Conservation (phyloP, 2,113 vertebrate species). For the Xyrauchen texanus region DNA sequence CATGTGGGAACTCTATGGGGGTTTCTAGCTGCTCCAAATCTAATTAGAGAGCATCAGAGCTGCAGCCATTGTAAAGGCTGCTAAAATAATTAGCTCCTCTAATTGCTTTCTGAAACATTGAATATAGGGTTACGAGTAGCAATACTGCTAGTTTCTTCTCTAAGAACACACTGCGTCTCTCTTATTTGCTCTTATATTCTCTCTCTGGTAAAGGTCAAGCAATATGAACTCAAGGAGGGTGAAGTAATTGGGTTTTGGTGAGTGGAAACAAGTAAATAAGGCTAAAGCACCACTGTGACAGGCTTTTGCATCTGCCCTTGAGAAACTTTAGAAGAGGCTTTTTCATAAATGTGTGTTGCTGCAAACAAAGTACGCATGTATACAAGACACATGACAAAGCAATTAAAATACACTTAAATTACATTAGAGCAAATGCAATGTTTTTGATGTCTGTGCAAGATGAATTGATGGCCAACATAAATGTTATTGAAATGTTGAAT, state of each 20-base stretch:
- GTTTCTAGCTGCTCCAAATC: slow-evolving; percentile 39
- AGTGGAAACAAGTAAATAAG: slow-evolving; percentile 44
- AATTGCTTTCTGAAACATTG: slow-evolving; percentile 47
- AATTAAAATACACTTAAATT: neutral
- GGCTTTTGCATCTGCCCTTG: slow-evolving; percentile 9
- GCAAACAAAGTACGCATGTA: neutral
- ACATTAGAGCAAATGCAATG: neutral
- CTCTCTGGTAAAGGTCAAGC: slow-evolving; percentile 46
- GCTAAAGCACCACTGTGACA: slow-evolving; percentile 23
- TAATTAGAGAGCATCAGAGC: slow-evolving; percentile 50
- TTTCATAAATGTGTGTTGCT: slow-evolving; percentile 2
- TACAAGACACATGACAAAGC: neutral
- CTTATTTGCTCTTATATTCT: slow-evolving; percentile 25
- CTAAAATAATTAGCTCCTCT: slow-evolving; percentile 45
- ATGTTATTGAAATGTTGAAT: neutral
- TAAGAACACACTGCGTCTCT: neutral
- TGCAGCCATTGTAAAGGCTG: slow-evolving; percentile 23
- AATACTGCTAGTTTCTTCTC: slow-evolving; percentile 23
- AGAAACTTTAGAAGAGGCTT: neutral
- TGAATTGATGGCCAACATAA: neutral
- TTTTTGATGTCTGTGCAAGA: slow-evolving; percentile 4
- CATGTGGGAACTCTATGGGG: slow-evolving; percentile 21
- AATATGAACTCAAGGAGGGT: slow-evolving; percentile 46
- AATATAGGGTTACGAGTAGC: slow-evolving; percentile 36
- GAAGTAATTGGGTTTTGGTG: slow-evolving; percentile 49